A percentile compares a stretch with the other conserved stretches of the same genome.
These are phyloP conservation scores for Platycheirus rosarum DNA, from an alignment of 2,888 invertebrate species.

Conservation along the genomic window DNA sequence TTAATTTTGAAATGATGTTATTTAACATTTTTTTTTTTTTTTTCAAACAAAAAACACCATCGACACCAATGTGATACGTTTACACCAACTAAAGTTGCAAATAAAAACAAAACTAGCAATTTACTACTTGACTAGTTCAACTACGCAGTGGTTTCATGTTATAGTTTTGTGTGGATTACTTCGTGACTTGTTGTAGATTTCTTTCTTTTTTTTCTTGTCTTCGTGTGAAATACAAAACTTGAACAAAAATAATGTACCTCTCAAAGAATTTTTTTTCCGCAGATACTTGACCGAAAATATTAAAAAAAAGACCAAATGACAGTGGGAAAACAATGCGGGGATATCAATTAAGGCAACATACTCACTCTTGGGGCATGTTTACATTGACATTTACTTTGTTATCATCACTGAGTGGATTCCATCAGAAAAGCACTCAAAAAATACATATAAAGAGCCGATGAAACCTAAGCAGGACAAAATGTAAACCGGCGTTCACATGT, in stretches of 20 bases:
- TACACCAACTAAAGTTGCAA: conserved; percentile 16
- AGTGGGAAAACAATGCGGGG: not conserved
- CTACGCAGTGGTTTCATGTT: conserved; percentile 2
- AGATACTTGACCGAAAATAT: not conserved
- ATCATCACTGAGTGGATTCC: conserved; percentile 24
- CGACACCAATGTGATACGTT: conserved; percentile 33
- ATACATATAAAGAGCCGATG: not conserved
- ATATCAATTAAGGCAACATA: conserved; percentile 29
- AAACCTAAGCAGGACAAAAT: conserved; percentile 12
- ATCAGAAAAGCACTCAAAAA: conserved; percentile 17
- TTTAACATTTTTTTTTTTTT: too few species aligned
- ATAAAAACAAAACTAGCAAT: not conserved
- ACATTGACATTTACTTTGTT: conserved; percentile 16
- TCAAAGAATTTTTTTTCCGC: not conserved
- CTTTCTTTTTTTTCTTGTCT: not conserved
- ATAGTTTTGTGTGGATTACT: conserved; percentile 8
- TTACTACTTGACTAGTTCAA: conserved; percentile 3
- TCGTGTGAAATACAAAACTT: conserved; percentile 24
- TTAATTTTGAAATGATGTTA: too few species aligned
- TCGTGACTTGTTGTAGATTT: conserved; percentile 16
- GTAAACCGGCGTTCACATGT: too few species aligned
- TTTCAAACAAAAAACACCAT: too few species aligned
- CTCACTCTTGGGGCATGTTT: conserved; percentile 26
- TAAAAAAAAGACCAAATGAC: not conserved
- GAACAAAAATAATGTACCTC: not conserved